These are phyloP conservation scores for Molanna angustata DNA, from an alignment of 2,888 invertebrate species.

Conservation along the genomic window DNA sequence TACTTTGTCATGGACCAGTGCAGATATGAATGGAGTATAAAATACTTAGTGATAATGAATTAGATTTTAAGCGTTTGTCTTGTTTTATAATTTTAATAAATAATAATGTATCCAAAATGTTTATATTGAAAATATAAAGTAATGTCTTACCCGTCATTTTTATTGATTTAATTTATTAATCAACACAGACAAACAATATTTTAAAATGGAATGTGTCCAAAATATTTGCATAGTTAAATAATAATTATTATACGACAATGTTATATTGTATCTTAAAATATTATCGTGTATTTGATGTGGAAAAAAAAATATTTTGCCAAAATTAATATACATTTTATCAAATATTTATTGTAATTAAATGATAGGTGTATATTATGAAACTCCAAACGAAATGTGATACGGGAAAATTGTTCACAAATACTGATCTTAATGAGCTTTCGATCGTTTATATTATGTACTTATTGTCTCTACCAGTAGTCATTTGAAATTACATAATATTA, in stretches of 20 bases:
- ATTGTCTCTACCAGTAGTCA: neutral
- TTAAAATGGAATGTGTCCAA: neutral
- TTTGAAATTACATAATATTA: no score
- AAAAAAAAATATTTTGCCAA: conserved; percentile 8
- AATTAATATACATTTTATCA: conserved; percentile 4
- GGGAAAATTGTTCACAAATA: conserved; percentile 7
- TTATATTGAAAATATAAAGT: no score
- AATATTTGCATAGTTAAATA: neutral
- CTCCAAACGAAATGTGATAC: conserved; percentile 18
- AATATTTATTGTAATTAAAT: conserved; percentile 4
- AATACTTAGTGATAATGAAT: no score
- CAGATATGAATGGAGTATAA: no score
- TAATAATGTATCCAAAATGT: no score
- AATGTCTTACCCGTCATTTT: no score
- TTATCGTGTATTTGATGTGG: neutral
- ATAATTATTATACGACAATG: no score
- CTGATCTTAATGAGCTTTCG: conserved; percentile 10
- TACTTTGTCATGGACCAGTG: no score
- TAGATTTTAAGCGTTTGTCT: no score
- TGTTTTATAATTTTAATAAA: no score
- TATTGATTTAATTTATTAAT: no score
- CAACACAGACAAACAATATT: neutral
- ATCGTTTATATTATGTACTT: conserved; percentile 8
- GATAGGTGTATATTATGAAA: conserved; percentile 9
- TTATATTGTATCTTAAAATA: neutral